Conservation (phyloP, 2,888 invertebrate species). For the Nematopogon swammerdamellus region DNA sequence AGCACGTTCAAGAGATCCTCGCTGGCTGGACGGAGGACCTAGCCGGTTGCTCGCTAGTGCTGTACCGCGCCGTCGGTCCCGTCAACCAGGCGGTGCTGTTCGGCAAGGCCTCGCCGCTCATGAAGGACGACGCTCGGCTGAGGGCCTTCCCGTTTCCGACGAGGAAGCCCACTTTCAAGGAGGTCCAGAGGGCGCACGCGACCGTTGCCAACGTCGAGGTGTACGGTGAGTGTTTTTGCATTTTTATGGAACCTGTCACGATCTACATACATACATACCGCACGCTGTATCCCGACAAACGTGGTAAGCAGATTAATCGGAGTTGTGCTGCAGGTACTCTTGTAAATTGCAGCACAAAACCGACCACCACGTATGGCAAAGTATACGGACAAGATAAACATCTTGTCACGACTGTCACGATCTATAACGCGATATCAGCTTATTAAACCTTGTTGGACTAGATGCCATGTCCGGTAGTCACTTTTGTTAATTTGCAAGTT, state of each 20-base stretch:
- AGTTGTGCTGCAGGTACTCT: too few species aligned
- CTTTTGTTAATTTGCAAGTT: background rate
- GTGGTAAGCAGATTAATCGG: too few species aligned
- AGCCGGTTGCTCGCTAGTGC: constrained; percentile 63
- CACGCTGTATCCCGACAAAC: too few species aligned
- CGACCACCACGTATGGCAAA: too few species aligned
- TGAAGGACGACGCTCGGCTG: constrained; percentile 59
- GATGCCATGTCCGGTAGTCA: background rate
- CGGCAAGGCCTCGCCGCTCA: constrained; percentile 68
- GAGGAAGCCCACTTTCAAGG: constrained; percentile 74
- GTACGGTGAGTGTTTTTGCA: constrained; percentile 48
- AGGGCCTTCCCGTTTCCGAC: constrained; percentile 79
- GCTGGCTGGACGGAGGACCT: constrained; percentile 66
- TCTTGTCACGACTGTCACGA: too few species aligned
- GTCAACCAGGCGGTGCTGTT: constrained; percentile 70
- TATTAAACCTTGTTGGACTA: too few species aligned
- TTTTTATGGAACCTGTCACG: too few species aligned
- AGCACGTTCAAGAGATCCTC: constrained; percentile 76
- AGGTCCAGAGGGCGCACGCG: constrained; percentile 72
- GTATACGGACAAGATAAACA: too few species aligned
- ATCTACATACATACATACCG: too few species aligned
- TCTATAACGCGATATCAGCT: too few species aligned
- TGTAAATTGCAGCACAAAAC: too few species aligned
- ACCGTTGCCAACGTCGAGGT: constrained; percentile 63
- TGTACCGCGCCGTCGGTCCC: constrained; percentile 74